Evolutionary conservation across 2,888 invertebrate genomes (phyloP).

Genomic region (Nemapogon koenigi): DNA sequence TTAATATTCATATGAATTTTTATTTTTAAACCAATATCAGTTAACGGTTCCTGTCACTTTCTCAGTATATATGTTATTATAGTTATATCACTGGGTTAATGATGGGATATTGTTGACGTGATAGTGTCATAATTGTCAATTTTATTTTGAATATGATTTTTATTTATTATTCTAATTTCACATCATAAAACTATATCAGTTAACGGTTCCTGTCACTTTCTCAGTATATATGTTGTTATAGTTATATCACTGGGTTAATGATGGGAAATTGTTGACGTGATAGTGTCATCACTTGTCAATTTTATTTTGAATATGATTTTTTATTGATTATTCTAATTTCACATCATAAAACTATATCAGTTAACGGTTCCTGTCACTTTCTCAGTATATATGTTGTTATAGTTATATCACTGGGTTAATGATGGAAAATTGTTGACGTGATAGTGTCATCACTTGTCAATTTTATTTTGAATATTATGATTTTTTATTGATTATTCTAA

Average conservation of each 20-base stretch:
- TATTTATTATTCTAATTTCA: not conserved
- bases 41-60: constrained; percentile 9
- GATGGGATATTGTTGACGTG: constrained; percentile 12
- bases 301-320: too few species aligned
- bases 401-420: constrained; percentile 9
- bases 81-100: constrained; percentile 25
- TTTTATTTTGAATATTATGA: too few species aligned
- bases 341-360: too few species aligned
- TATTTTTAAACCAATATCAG: not conserved
- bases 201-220: constrained; percentile 9
- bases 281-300: too few species aligned
- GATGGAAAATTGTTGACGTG: too few species aligned
- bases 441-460: too few species aligned
- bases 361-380: constrained; percentile 7
- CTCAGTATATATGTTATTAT: constrained; percentile 12
- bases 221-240: constrained; percentile 11
- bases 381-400: constrained; percentile 2
- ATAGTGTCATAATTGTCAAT: not conserved
- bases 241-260: constrained; percentile 17
- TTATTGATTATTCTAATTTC: too few species aligned
- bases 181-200: not conserved
- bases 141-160: not conserved
- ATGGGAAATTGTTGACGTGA: too few species aligned
- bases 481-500: too few species aligned
- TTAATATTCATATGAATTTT: too few species aligned